phyloP scores from a whole-genome alignment of 2,797 vertebrate genomes.

The Cynodonichthys magdalenae region DNA sequence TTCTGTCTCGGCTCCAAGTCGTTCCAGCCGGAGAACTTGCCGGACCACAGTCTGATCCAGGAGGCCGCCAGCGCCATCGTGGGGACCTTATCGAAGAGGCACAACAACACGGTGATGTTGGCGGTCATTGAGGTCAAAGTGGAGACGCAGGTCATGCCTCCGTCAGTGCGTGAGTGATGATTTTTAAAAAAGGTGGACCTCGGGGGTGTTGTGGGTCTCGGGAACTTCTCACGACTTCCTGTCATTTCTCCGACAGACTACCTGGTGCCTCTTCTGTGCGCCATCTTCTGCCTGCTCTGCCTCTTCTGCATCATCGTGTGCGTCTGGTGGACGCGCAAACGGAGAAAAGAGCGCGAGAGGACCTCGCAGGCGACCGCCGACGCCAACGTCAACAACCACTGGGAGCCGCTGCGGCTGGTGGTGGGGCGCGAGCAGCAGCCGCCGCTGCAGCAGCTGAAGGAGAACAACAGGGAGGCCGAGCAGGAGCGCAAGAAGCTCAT shows the following conservation, averaged over 20 bases:
- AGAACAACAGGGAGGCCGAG: conserved; percentile 88
- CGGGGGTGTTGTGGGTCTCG: conserved; percentile 7
- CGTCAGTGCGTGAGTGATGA: conserved; percentile 80
- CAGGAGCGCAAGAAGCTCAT: conserved; percentile 95
- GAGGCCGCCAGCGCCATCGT: conserved; percentile 88
- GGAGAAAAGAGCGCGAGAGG: conserved; percentile 96
- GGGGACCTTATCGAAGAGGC: conserved; percentile 87
- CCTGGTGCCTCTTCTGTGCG: conserved; percentile 89
- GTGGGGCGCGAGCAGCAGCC: conserved; percentile 54
- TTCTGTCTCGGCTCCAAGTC: conserved; percentile 78
- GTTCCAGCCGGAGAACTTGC: conserved; percentile 87
- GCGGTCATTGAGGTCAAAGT: conserved; percentile 96
- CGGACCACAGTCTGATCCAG: conserved; percentile 89
- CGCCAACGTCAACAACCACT: conserved; percentile 93
- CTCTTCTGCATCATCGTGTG: conserved; percentile 90
- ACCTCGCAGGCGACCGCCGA: conserved; percentile 63
- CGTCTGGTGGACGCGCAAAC: conserved; percentile 96
- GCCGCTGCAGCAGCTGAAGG: conserved; percentile 77
- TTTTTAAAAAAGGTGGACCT: conserved; percentile 37
- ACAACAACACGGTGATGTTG: conserved; percentile 92
- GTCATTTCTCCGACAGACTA: conserved; percentile 78
- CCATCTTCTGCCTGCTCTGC: conserved; percentile 88
- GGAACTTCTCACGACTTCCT: background rate
- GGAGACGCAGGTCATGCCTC: conserved; percentile 85
- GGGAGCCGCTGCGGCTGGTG: conserved; percentile 91